Conservation (phyloP, 2,113 vertebrate species). For the Cephalopterus ornatus region DNA sequence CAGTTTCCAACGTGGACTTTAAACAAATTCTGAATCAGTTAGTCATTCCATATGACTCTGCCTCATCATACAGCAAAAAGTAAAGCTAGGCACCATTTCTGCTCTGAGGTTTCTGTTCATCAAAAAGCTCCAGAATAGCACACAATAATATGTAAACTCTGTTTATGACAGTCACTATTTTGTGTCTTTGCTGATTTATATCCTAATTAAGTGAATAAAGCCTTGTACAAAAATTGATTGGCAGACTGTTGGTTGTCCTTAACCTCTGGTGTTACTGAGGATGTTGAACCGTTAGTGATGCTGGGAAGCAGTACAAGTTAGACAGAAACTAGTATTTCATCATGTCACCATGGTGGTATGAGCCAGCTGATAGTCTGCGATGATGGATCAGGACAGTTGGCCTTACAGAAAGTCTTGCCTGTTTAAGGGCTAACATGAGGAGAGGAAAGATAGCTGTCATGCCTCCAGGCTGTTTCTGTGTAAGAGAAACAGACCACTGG, state of each 20-base stretch:
- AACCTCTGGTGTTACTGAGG: background rate
- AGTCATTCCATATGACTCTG: background rate
- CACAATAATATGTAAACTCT: background rate
- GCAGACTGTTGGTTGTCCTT: background rate
- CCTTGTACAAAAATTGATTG: background rate
- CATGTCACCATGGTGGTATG: background rate
- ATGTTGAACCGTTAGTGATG: background rate
- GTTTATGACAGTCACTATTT: background rate
- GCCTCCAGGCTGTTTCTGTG: background rate
- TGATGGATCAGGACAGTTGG: background rate
- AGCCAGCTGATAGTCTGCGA: background rate
- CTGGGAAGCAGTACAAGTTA: background rate
- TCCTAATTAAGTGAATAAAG: background rate
- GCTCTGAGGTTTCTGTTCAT: background rate
- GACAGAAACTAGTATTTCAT: background rate
- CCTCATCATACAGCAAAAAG: slow-evolving; percentile 1
- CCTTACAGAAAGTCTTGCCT: slow-evolving; percentile 1
- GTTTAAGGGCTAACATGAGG: background rate
- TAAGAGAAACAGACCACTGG: slow-evolving; percentile 30
- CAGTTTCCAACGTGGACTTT: background rate
- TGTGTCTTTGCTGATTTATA: background rate
- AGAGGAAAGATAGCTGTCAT: background rate
- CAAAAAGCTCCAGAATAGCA: background rate
- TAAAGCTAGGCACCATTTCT: background rate
- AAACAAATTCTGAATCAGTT: background rate